phyloP scores from a whole-genome alignment of 2,113 vertebrate genomes.

The Terrapene triunguis region DNA sequence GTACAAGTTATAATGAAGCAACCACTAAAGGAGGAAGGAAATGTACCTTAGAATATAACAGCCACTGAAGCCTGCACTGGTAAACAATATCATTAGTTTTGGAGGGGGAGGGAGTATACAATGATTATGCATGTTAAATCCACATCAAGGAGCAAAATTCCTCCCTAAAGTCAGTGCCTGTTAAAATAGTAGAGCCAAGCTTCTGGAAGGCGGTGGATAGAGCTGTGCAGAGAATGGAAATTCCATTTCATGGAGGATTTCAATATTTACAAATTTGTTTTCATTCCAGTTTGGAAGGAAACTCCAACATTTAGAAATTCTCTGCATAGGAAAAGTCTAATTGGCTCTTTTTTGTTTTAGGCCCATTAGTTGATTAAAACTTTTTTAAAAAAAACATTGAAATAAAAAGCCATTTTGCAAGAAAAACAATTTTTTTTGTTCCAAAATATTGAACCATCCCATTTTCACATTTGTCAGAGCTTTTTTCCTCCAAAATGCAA shows the following conservation, averaged over 20 bases:
- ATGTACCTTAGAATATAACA: background rate
- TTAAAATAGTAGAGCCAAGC: fast-evolving
- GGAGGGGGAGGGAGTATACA: background rate
- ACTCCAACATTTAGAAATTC: fast-evolving
- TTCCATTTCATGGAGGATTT: background rate
- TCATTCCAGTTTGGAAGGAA: background rate
- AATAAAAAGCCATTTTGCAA: background rate
- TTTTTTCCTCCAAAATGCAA: background rate
- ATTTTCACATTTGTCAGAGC: background rate
- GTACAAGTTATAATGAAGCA: conserved; percentile 40
- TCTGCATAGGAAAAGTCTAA: background rate
- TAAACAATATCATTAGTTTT: background rate
- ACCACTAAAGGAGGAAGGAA: background rate
- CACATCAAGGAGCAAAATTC: background rate
- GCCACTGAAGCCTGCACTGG: background rate
- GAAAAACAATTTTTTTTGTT: background rate
- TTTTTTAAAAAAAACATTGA: background rate
- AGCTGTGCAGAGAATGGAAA: background rate
- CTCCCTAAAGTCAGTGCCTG: background rate
- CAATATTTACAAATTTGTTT: background rate
- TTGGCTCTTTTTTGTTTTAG: background rate
- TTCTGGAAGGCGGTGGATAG: background rate
- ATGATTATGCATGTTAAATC: background rate
- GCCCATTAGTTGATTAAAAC: background rate
- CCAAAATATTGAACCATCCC: background rate